phyloP scores from a whole-genome alignment of 2,888 invertebrate species.

The Sarcophaga subvicina region DNA sequence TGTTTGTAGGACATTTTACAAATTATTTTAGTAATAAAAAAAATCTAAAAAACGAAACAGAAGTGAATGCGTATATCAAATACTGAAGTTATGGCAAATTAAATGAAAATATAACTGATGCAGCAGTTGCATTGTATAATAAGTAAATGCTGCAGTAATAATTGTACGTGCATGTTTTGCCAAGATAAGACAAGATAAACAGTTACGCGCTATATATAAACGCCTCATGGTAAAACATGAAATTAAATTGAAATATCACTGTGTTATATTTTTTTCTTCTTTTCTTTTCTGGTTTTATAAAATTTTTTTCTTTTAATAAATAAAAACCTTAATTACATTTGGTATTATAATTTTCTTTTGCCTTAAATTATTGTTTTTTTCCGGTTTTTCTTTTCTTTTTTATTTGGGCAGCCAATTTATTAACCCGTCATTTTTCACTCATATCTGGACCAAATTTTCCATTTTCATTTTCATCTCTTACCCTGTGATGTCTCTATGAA shows the following conservation, averaged over 20 bases:
- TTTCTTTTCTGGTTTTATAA: not conserved
- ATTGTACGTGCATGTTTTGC: not conserved
- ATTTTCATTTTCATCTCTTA: not conserved
- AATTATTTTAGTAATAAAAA: not conserved
- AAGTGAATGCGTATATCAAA: not conserved
- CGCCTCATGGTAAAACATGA: constrained; percentile 12
- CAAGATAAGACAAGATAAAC: constrained; percentile 41
- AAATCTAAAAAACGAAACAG: too few species aligned
- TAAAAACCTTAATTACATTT: constrained; percentile 15
- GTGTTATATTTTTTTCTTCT: not conserved
- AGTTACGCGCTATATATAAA: not conserved
- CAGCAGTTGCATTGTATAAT: not conserved
- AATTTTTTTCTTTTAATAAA: not conserved
- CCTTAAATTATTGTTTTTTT: constrained; percentile 16
- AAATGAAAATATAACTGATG: not conserved
- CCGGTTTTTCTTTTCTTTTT: not conserved
- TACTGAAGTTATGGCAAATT: constrained; percentile 1
- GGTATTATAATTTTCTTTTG: constrained; percentile 23
- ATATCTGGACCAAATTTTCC: constrained; percentile 2
- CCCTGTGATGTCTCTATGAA: not conserved
- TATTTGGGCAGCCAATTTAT: constrained; percentile 21
- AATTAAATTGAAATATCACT: constrained; percentile 15
- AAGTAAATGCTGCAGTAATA: not conserved
- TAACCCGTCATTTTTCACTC: constrained; percentile 7
- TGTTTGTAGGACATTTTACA: not conserved